Evolutionary conservation across 2,888 invertebrate species (phyloP).

Genomic region (Monopis laevigella): DNA sequence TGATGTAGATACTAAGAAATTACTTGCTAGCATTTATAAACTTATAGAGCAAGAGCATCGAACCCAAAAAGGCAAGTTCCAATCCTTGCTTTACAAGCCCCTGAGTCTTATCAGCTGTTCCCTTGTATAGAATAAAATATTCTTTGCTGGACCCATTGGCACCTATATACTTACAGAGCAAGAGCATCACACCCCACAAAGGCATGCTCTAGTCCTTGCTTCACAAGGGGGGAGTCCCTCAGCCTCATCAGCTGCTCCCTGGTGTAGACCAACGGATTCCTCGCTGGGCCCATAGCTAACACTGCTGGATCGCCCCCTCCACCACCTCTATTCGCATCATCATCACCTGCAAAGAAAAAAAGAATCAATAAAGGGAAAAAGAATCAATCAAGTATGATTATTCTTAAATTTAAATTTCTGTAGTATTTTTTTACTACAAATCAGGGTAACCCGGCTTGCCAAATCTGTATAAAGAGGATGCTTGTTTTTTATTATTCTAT

Average conservation of each 20-base stretch:
- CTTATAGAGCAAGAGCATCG: conserved; percentile 59
- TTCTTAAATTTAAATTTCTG: no score
- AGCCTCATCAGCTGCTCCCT: conserved; percentile 78
- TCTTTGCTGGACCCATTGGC: no score
- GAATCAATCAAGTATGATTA: no score
- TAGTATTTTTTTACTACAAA: no score
- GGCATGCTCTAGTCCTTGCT: conserved; percentile 75
- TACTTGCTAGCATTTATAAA: no score
- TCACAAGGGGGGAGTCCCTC: conserved; percentile 74
- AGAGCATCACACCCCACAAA: conserved; percentile 59
- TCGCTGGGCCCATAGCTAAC: conserved; percentile 60
- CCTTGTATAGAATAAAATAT: no score
- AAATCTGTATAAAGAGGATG: no score
- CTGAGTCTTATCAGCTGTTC: conserved; percentile 78
- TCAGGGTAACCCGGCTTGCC: no score
- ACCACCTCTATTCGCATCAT: conserved; percentile 30
- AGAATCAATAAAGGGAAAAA: background rate
- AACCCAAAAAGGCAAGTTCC: conserved; percentile 67
- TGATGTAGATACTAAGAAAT: no score
- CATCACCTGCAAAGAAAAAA: conserved; percentile 31
- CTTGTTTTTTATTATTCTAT: no score
- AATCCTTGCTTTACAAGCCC: conserved; percentile 76
- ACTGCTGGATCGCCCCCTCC: conserved; percentile 66
- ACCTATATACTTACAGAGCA: conserved; percentile 41
- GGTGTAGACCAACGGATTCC: conserved; percentile 63